Conservation (phyloP, 1,140 invertebrate genomes). For the Bombus haemorrhoidalis region DNA sequence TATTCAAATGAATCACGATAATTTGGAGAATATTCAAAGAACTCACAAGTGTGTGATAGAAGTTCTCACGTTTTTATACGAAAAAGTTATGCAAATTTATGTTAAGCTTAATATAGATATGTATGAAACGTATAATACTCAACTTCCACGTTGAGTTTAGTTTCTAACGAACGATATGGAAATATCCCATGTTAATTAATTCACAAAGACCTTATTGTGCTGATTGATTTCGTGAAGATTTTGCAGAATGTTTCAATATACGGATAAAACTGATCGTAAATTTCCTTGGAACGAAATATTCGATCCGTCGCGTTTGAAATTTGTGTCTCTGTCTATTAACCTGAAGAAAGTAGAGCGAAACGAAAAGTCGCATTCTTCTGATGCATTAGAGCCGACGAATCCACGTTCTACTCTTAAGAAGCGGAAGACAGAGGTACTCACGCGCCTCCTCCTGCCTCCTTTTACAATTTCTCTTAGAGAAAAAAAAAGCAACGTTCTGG, state of each 20-base stretch:
- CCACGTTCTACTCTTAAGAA: neutral
- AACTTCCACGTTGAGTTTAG: too few relatives aligned
- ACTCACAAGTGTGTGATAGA: too few relatives aligned
- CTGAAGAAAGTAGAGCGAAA: constrained; percentile 31
- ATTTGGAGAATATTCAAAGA: neutral
- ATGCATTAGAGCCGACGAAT: neutral
- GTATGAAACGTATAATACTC: too few relatives aligned
- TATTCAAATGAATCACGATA: neutral
- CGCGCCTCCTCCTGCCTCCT: neutral
- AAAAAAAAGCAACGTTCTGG: neutral
- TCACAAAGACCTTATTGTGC: neutral
- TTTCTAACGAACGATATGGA: too few relatives aligned
- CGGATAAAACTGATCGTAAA: neutral
- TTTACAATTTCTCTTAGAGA: neutral
- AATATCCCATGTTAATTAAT: too few relatives aligned
- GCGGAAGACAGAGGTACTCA: neutral
- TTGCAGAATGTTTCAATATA: neutral
- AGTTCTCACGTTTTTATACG: too few relatives aligned
- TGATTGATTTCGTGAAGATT: too few relatives aligned
- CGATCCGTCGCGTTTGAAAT: neutral
- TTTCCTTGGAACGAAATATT: neutral
- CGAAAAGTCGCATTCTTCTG: constrained; percentile 34
- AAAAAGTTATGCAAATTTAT: too few relatives aligned
- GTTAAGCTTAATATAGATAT: too few relatives aligned
- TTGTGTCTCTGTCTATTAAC: neutral